These are phyloP conservation scores for Odontomyia ornata DNA, from an alignment of 2,888 invertebrate genomes.

Conservation along the genomic window DNA sequence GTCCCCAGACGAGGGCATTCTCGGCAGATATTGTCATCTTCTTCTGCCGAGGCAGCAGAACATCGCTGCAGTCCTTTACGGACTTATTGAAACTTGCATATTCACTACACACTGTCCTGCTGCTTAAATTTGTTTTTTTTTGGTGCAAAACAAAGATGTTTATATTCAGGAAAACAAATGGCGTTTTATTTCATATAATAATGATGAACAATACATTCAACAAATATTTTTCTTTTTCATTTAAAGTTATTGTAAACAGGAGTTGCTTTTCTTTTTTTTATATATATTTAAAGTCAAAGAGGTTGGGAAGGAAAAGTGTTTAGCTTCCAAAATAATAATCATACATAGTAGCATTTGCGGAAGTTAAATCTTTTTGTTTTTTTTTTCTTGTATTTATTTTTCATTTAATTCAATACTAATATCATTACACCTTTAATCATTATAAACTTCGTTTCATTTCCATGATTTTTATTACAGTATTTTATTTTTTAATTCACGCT, in stretches of 20 bases:
- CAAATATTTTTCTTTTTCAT: slow-evolving; percentile 22
- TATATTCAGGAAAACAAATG: slow-evolving; percentile 42
- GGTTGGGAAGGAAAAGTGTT: slow-evolving; percentile 31
- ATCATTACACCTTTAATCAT: slow-evolving; percentile 12
- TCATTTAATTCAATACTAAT: slow-evolving; percentile 12
- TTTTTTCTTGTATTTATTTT: background rate
- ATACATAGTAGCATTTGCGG: slow-evolving; percentile 27
- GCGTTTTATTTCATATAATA: slow-evolving; percentile 28
- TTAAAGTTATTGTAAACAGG: slow-evolving; percentile 35
- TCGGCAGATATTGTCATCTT: too few relatives aligned
- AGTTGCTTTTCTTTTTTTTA: slow-evolving; percentile 4
- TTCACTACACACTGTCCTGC: too few relatives aligned
- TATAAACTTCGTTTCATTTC: slow-evolving; percentile 14
- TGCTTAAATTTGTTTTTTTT: too few relatives aligned
- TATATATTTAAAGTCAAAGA: slow-evolving; percentile 23
- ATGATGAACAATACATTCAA: slow-evolving; percentile 43
- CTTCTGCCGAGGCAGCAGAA: too few relatives aligned
- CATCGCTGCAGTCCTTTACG: too few relatives aligned
- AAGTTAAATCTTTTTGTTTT: slow-evolving; percentile 7
- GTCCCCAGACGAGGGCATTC: too few relatives aligned
- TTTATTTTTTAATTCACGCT: background rate
- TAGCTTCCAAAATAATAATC: slow-evolving; percentile 30
- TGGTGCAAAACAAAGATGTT: too few relatives aligned
- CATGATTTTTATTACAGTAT: background rate
- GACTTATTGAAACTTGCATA: too few relatives aligned